Evolutionary conservation across 2,888 invertebrate genomes (phyloP).

Genomic region (Eupithecia abbreviata): DNA sequence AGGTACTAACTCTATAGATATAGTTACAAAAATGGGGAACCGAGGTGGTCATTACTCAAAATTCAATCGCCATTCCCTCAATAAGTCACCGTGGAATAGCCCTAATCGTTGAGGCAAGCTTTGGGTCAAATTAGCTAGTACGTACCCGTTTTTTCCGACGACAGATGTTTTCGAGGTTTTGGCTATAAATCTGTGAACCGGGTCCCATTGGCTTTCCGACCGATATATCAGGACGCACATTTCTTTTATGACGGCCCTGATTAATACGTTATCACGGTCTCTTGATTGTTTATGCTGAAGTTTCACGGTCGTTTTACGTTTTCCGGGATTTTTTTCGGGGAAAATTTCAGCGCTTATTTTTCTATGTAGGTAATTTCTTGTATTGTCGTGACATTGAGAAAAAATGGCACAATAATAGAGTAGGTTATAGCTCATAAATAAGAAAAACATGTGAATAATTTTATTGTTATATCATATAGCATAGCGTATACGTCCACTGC

Average conservation of each 20-base stretch:
- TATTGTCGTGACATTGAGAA: not conserved
- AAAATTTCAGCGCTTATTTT: not conserved
- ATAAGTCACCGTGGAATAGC: slow-evolving; percentile 44
- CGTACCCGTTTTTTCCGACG: slow-evolving; percentile 53
- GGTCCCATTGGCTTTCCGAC: slow-evolving; percentile 47
- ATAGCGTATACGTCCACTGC: too few species aligned
- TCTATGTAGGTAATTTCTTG: not conserved
- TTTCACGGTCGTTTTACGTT: slow-evolving; percentile 23
- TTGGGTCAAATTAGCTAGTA: slow-evolving; percentile 53
- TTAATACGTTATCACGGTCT: slow-evolving; percentile 64
- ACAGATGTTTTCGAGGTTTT: slow-evolving; percentile 66
- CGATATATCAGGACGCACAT: slow-evolving; percentile 73
- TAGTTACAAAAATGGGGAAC: not conserved
- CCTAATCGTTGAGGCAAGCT: slow-evolving; percentile 46
- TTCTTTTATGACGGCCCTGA: slow-evolving; percentile 75
- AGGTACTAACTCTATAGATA: not conserved
- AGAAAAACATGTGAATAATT: not conserved
- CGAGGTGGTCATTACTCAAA: slow-evolving; percentile 25
- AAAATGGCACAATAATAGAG: not conserved
- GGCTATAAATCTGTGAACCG: slow-evolving; percentile 65
- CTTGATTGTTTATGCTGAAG: slow-evolving; percentile 36
- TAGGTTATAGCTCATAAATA: not conserved
- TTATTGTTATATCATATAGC: too few species aligned
- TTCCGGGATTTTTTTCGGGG: not conserved
- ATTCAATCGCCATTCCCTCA: slow-evolving; percentile 36